Evolutionary conservation across 1,140 invertebrate species (phyloP).

Genomic region (Pogonognathellus flavescens): DNA sequence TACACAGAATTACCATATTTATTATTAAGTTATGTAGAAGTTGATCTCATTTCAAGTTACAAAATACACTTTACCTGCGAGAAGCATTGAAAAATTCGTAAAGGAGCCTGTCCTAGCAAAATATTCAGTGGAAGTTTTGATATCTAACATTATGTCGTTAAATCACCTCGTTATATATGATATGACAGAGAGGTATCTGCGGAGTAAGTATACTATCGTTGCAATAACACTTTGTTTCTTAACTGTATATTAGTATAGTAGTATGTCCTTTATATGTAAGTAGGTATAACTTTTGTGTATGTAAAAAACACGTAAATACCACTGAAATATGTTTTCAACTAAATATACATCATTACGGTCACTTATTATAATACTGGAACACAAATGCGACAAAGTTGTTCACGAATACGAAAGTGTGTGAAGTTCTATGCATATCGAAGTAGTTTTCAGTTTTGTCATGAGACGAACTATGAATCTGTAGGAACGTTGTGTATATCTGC

Average conservation of each 20-base stretch:
- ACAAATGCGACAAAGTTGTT: too few relatives aligned
- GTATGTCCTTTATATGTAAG: background rate
- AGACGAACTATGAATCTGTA: background rate
- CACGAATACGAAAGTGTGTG: too few relatives aligned
- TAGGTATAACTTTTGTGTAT: background rate
- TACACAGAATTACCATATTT: too few relatives aligned
- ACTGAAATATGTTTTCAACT: too few relatives aligned
- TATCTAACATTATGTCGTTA: conserved; percentile 73
- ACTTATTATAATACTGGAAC: too few relatives aligned
- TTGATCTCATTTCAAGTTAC: background rate
- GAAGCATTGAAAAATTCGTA: conserved; percentile 78
- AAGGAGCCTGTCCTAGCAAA: conserved; percentile 75
- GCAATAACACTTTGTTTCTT: too few relatives aligned
- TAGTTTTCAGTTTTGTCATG: too few relatives aligned
- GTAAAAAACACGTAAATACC: too few relatives aligned
- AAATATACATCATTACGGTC: too few relatives aligned
- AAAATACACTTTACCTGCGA: conserved; percentile 73
- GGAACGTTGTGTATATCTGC: background rate
- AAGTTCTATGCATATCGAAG: too few relatives aligned
- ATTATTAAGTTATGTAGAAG: background rate
- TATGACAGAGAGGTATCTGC: background rate
- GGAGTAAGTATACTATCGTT: too few relatives aligned
- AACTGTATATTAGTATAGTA: too few relatives aligned
- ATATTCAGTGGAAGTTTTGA: conserved; percentile 76
- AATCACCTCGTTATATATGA: conserved; percentile 50